Base-by-base conservation (phyloP, 1,140 invertebrate species). In the Rhyzopertha dominica region DNA sequence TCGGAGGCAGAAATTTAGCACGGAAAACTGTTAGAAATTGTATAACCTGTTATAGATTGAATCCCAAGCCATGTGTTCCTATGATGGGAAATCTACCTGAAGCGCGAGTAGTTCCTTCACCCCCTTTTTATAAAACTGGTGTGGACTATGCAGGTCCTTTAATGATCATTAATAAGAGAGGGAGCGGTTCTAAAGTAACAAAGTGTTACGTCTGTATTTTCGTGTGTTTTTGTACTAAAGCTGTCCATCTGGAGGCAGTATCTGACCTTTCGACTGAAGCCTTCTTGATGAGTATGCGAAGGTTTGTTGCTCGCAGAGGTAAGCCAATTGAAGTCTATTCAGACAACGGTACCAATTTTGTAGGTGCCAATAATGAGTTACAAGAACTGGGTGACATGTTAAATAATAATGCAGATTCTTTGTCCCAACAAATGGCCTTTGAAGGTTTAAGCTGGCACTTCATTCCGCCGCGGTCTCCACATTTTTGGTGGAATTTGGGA, bases 401-500 rank as follows among this genome's bases (percentile, higher is more conserved):
- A n/a, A n/a, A n/a, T n/a, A n/a, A n/a, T n/a, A n/a, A n/a, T n/a
- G n/a, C n/a, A n/a, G n/a, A n/a, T n/a, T n/a, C n/a, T n/a, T n/a
- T 47, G 10, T 12, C 5, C 22, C 16, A 24, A 2, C 3, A 5
- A 10, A 29, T 35, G 8, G 18, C 10, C n/a, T 20, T 35, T 5
- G 14, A 37, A 25, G 19, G 19, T 10, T 25, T 49, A 8, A 28
- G 25, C 10, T 50, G 43, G 48, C 30, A 31, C 10, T 50, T 50
- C 23, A 64, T 71, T 8, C 41, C 55, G 14, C 61, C 70, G 17
- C 10, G 36, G 4, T 60, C 66, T n/a, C 62, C 64, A 5, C 61
- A 70, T n/a, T 54, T 69, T 72, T 45, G 68, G 69, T 17, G 68
- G 68, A 7, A 16, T 68, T 13, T 69, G 65, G 56, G 72, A 73